Base-by-base conservation (phyloP, 2,113 vertebrate species). In the Trichomycterus rosablanca region DNA sequence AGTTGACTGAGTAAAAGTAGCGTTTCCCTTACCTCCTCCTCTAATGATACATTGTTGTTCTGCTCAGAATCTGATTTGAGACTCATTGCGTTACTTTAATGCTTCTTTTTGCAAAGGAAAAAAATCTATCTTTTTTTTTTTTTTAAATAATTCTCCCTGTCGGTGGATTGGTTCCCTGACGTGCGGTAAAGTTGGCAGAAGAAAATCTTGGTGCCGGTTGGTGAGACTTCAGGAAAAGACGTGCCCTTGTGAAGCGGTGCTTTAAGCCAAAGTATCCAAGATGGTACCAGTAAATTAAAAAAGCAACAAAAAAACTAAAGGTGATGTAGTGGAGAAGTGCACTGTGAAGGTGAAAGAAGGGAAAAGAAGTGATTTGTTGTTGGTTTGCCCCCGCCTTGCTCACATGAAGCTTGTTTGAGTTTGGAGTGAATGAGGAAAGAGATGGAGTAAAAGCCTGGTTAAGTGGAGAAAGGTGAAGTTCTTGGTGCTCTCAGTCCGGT, bases 71-170 rank as follows among this genome's bases (percentile, higher is more conserved):
- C 76, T 68, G 71, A 71, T 75, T 78, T 78, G 58, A 78, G 68
- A 76, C 76, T 78, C 76, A 78, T 78, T 74, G 66, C 72, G 71
- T 52, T 65, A 75, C 76, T 78, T 75, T 78, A 71, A 67, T 68
- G 76, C 73, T 67, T 77, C 68, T 73, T 68, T 63, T 48, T 65
- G 39, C 50, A 42, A 69, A 40, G 68, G 57, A 60, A 71, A 66
- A 59, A 28, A 64, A 66, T 39, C 59, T 6, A 30, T 5, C 2
- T 14, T 61, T 60, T n/a, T n/a, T n/a, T n/a, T n/a, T n/a, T n/a
- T n/a, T n/a, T n/a, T n/a, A n/a, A n/a, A n/a, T n/a, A 18, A 15
- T 44, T 74, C 63, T 70, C 72, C 75, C 72, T 66, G 69, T 62
- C 44, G 72, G 69, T 74, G 63, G 60, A 26, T 70, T 63, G 73